Percentiles rank a stretch among this genome's conserved stretches.
These are phyloP conservation scores for Gonioctena quinquepunctata DNA, from an alignment of 1,140 invertebrate species.

Conservation along the genomic window DNA sequence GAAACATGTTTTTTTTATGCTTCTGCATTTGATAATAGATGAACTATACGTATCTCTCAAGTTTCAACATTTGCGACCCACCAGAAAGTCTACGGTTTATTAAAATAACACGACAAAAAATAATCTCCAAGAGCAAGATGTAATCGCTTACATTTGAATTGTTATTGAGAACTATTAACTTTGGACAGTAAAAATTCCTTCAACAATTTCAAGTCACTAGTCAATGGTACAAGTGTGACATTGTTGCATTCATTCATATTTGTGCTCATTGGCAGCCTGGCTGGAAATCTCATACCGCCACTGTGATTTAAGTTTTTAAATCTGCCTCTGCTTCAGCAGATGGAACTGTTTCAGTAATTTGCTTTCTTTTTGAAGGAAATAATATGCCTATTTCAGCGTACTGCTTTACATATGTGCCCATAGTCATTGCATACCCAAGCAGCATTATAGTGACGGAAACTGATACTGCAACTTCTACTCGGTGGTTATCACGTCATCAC, in stretches of 20 bases:
- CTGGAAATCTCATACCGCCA: slow-evolving; percentile 37
- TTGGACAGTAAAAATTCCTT: slow-evolving; percentile 15
- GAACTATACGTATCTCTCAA: slow-evolving; percentile 25
- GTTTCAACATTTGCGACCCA: slow-evolving; percentile 27
- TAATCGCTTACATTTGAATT: not conserved
- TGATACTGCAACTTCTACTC: too few species aligned
- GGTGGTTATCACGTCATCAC: too few species aligned
- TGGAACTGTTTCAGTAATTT: slow-evolving; percentile 17
- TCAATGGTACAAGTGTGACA: slow-evolving; percentile 36
- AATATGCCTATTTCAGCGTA: slow-evolving; percentile 8
- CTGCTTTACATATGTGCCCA: slow-evolving; percentile 20
- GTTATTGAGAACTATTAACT: slow-evolving; percentile 16
- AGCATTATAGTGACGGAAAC: too few species aligned
- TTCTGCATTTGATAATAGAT: too few species aligned
- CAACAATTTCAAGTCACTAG: slow-evolving; percentile 35
- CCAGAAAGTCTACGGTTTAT: slow-evolving; percentile 26
- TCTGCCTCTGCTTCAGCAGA: slow-evolving; percentile 29
- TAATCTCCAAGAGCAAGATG: slow-evolving; percentile 14
- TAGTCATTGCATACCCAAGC: slow-evolving; percentile 18
- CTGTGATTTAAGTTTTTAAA: slow-evolving; percentile 32
- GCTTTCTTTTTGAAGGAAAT: slow-evolving; percentile 10
- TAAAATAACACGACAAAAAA: slow-evolving; percentile 25
- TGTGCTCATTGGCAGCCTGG: slow-evolving; percentile 32
- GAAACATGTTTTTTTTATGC: too few species aligned
- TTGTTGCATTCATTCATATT: slow-evolving; percentile 39